Base-by-base conservation (phyloP, 2,888 invertebrate species). In the Pteria penguin region DNA sequence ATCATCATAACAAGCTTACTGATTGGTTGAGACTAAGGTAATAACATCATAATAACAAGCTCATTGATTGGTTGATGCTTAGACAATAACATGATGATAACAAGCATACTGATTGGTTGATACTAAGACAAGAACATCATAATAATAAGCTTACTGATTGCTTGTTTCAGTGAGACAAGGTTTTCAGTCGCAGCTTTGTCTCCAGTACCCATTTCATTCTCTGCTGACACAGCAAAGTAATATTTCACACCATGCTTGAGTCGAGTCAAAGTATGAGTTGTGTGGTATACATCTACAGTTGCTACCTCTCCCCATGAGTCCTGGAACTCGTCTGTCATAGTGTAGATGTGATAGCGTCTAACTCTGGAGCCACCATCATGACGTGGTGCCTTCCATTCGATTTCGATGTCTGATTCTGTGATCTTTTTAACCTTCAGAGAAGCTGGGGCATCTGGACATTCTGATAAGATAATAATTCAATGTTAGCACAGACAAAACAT, bases 171-270 rank as follows among this genome's bases (percentile, higher is more conserved):
- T 22, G 81, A 82, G 11, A 89, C 84, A 18, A 89, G 83, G 73
- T 87, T 86, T 22, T 85, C 85, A 31, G 86, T 84, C 82, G 94
- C 94, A 60, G 96, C 95, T 71, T 97, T 96, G 87, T 96, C 94
- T 92, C 98, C 97, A 73, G 97, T 93, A 29, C 98, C 98, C 83
- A 96, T 94, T 70, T 95, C 94, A 92, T 98, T 98, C 93, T 98
- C 98, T 62, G 98, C 98, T 73, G 95, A 96, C 80, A 98, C 96
- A 90, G 97, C 95, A 94, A 98, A 97, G 87, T 95, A 93, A 86
- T 97, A 95, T 91, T 97, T 95, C 89, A 95, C 95, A 73, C 98
- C 97, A 92, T 98, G 98, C 68, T 96, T 78, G 14, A 87, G 80
- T 52, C 81, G 82, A 8, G 81, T 77, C 5, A 83, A 81, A 18